Evolutionary conservation across 2,888 invertebrate genomes (phyloP), one percentile per base, ranked within the genome.

Genomic region (Lutraria lutraria): DNA sequence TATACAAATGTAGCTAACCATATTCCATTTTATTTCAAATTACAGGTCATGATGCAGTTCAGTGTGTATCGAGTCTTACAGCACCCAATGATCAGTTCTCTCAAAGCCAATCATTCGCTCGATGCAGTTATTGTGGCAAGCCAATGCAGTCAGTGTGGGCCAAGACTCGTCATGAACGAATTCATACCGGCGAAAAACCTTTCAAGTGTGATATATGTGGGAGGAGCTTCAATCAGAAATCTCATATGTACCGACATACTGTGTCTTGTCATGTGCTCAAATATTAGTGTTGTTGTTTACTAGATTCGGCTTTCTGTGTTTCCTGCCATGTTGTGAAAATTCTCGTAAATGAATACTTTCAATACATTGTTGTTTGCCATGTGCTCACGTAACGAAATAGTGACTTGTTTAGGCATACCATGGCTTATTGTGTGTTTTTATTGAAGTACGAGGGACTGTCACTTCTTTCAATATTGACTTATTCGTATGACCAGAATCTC

Each of bases 181-280:
- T 34, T 16, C 85, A 85, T 34, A 85, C 85, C 29, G 85, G 85
- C 0, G 85, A 85, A 21, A 85, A 85, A 34, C 85, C 85, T 2
- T 85, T 25, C 79, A n/a, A 34, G 6, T 85, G 85, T 72, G 12
- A 68, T 54, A 29, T 85, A 12, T 85, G 85, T 85, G 85, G 85
- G 0, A 79, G 72, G 31, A 79, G 54, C 16, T 85, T 85, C 54
- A 29, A 56, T 52, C 76, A 85, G 54, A 85, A 85, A 60, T 53
- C 53, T 19, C 76, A 85, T 13, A 54, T 85, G 3, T 25, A 68
- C 25, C 3, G 63, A 25, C 63, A 68, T 25, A 68, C 63, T 10
- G 13, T 25, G 6, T n/a, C 63, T 6, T 68, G n/a, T 12, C 63
- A 68, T 68, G 56, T 56, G 56, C 56, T 56, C 16, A 56, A 56